These are phyloP conservation scores for Pitangus sulphuratus DNA, from an alignment of 2,797 vertebrate species.

Conservation along the genomic window DNA sequence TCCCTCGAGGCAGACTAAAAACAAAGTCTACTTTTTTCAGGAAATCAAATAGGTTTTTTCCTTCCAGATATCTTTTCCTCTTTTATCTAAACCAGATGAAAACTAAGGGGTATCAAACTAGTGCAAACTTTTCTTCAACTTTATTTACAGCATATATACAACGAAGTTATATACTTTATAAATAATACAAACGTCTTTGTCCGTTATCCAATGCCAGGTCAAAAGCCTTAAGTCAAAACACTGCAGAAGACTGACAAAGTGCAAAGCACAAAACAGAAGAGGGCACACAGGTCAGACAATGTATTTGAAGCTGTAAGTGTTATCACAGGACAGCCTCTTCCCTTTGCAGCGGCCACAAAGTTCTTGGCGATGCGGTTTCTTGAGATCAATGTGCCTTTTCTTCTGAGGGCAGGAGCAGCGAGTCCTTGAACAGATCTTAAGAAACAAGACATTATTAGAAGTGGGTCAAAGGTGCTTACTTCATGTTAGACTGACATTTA, in stretches of 20 bases:
- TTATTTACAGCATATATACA: constrained; percentile 38
- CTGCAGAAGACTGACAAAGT: neutral
- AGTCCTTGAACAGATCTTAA: constrained; percentile 86
- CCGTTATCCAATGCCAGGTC: constrained; percentile 73
- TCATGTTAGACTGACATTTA: neutral
- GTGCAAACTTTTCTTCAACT: constrained; percentile 39
- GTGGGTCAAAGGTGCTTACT: neutral
- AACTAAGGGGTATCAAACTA: neutral
- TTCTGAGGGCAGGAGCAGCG: constrained; percentile 89
- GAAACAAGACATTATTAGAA: neutral
- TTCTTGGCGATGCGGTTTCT: constrained; percentile 91
- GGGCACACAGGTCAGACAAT: constrained; percentile 79
- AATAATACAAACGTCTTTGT: constrained; percentile 59
- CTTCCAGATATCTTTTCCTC: neutral
- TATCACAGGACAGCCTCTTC: constrained; percentile 90
- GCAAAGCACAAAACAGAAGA: neutral
- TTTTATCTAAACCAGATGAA: neutral
- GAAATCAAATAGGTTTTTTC: neutral
- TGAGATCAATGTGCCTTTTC: constrained; percentile 90
- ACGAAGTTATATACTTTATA: constrained; percentile 23
- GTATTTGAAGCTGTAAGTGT: constrained; percentile 92
- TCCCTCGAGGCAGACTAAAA: neutral
- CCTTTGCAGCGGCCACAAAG: constrained; percentile 92
- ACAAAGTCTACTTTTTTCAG: neutral
- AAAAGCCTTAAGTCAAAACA: constrained; percentile 68